Evolutionary conservation across 2,888 invertebrate species (phyloP).

Genomic region (Entomobrya proxima): DNA sequence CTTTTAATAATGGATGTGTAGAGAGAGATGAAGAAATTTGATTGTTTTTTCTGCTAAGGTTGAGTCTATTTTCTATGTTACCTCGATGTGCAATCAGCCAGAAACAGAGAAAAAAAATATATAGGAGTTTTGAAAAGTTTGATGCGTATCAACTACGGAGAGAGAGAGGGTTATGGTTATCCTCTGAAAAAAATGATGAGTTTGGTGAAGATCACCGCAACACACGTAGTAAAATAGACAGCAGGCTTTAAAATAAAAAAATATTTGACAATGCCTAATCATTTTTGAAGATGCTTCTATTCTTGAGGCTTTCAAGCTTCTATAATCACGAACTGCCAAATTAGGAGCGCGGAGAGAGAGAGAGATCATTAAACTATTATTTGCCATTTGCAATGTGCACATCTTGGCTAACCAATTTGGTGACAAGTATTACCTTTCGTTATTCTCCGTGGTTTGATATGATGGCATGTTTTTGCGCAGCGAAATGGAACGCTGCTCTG

Average conservation of each 20-base stretch:
- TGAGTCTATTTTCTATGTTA: constrained; percentile 25
- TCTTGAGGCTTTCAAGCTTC: neutral
- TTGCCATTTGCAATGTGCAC: constrained; percentile 17
- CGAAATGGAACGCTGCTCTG: constrained; percentile 28
- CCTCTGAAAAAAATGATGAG: constrained; percentile 17
- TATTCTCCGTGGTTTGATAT: neutral
- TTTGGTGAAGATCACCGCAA: constrained; percentile 20
- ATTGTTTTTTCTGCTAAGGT: constrained; percentile 39
- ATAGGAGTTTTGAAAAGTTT: constrained; percentile 22
- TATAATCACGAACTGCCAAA: constrained; percentile 60
- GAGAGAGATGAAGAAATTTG: neutral
- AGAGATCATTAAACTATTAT: constrained; percentile 17
- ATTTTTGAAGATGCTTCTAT: neutral
- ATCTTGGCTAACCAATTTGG: constrained; percentile 61
- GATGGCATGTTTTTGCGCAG: constrained; percentile 1
- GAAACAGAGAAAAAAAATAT: constrained; percentile 23
- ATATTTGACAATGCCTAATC: constrained; percentile 11
- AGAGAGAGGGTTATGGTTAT: neutral
- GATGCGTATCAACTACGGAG: neutral
- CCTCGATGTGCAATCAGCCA: constrained; percentile 61
- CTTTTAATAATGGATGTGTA: constrained; percentile 29
- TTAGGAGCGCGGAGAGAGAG: constrained; percentile 34
- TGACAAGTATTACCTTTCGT: constrained; percentile 61
- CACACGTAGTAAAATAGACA: neutral
- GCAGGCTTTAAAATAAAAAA: neutral